A percentile compares a stretch with the other conserved stretches of the same genome.
Conservation (phyloP, 2,888 invertebrate genomes). For the Cataglyphis cursor region DNA sequence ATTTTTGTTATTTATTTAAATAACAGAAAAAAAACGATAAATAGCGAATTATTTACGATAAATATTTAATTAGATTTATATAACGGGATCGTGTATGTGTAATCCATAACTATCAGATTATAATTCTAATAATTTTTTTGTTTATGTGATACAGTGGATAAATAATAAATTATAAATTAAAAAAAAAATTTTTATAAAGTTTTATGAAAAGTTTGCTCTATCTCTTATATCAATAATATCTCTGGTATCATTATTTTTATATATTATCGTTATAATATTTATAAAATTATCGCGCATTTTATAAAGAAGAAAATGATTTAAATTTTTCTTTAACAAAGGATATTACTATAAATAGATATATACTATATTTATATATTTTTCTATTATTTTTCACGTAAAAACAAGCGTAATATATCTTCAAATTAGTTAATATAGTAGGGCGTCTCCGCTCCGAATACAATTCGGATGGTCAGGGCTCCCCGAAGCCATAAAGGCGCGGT, state of each 20-base stretch:
- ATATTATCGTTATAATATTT: too few relatives aligned
- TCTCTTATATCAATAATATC: background rate
- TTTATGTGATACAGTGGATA: background rate
- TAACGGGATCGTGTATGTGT: background rate
- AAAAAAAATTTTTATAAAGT: background rate
- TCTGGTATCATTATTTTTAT: background rate
- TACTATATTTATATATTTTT: background rate
- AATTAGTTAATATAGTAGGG: slow-evolving; percentile 39
- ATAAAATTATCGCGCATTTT: too few relatives aligned
- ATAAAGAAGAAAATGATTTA: background rate
- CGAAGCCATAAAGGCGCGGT: slow-evolving; percentile 37
- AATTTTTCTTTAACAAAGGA: background rate
- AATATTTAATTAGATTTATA: background rate
- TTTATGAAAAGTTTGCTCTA: background rate
- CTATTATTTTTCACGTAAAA: background rate
- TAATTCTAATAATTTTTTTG: background rate
- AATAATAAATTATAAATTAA: background rate
- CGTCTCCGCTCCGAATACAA: background rate
- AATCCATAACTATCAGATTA: background rate
- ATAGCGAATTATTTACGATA: background rate
- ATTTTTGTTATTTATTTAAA: background rate
- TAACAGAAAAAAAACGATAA: background rate
- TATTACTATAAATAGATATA: too few relatives aligned
- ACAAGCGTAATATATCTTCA: slow-evolving; percentile 10
- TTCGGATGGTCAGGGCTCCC: slow-evolving; percentile 10